A percentile compares a stretch with the other conserved stretches of the same genome.
phyloP scores from a whole-genome alignment of 2,113 vertebrate species.

The Pseudolaguvia tuberculata region DNA sequence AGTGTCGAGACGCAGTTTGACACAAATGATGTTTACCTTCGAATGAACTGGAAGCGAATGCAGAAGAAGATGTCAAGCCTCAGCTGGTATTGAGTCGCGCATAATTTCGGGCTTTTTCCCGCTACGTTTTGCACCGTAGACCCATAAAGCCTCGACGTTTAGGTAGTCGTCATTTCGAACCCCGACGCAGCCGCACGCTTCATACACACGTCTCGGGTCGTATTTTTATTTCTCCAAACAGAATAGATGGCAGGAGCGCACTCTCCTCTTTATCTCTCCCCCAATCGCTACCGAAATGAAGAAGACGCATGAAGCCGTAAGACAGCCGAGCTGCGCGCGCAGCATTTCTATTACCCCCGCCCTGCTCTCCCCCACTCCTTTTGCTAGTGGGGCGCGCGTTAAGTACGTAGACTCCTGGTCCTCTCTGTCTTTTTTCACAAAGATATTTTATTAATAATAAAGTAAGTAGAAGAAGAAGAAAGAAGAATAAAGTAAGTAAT shows the following conservation, averaged over 20 bases:
- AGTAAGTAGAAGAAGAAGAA: no score
- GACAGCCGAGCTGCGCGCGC: constrained; percentile 65
- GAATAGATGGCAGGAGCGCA: constrained; percentile 42
- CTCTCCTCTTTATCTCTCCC: constrained; percentile 51
- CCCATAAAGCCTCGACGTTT: neutral
- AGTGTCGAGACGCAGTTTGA: neutral
- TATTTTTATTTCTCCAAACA: neutral
- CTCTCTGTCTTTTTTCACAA: neutral
- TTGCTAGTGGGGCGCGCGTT: neutral
- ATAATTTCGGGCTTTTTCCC: constrained; percentile 44
- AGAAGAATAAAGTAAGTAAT: no score
- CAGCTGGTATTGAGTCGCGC: constrained; percentile 18
- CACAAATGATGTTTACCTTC: constrained; percentile 12
- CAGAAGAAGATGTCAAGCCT: constrained; percentile 10
- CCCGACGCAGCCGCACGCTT: neutral
- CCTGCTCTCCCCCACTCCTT: neutral
- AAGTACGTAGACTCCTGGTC: neutral
- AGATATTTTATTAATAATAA: neutral
- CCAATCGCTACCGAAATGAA: constrained; percentile 13
- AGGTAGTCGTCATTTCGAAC: neutral
- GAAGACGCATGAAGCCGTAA: constrained; percentile 51
- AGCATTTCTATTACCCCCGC: constrained; percentile 11
- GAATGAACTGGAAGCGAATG: constrained; percentile 6
- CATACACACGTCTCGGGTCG: neutral
- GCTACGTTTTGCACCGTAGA: constrained; percentile 18